Conservation (phyloP, 2,113 vertebrate genomes). For the Zosterops lateralis region DNA sequence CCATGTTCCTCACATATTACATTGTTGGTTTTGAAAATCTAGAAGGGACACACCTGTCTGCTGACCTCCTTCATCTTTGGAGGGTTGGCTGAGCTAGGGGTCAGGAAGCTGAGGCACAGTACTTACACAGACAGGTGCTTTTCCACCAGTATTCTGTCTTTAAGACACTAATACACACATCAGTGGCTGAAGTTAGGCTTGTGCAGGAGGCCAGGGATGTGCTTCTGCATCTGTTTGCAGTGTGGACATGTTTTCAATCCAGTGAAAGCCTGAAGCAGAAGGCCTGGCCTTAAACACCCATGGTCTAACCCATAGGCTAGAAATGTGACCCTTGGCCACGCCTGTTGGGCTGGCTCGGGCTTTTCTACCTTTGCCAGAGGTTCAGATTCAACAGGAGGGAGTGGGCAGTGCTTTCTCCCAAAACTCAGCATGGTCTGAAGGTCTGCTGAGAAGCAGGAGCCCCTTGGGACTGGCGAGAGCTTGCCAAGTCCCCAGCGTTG, state of each 20-base stretch:
- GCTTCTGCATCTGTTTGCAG: background rate
- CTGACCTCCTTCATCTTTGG: background rate
- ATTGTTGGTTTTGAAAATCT: accelerated
- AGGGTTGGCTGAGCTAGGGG: background rate
- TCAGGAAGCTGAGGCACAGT: background rate
- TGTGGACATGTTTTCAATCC: accelerated
- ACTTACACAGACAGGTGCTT: background rate
- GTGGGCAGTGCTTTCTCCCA: accelerated
- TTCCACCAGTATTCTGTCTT: background rate
- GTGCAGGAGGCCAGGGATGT: accelerated
- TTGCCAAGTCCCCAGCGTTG: accelerated
- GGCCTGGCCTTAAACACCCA: background rate
- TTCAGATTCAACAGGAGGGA: background rate
- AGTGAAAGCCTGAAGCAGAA: background rate
- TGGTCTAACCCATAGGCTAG: background rate
- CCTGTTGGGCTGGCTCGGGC: background rate
- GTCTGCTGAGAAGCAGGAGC: background rate
- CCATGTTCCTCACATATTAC: background rate
- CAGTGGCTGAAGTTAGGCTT: background rate
- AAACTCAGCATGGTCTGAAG: background rate
- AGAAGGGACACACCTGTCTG: background rate
- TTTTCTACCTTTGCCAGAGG: background rate
- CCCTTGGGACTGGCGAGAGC: background rate
- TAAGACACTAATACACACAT: background rate
- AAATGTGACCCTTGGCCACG: accelerated